Evolutionary conservation across 2,113 vertebrate species (phyloP), one percentile per base, ranked within the genome.

Genomic region (Datnioides undecimradiatus): DNA sequence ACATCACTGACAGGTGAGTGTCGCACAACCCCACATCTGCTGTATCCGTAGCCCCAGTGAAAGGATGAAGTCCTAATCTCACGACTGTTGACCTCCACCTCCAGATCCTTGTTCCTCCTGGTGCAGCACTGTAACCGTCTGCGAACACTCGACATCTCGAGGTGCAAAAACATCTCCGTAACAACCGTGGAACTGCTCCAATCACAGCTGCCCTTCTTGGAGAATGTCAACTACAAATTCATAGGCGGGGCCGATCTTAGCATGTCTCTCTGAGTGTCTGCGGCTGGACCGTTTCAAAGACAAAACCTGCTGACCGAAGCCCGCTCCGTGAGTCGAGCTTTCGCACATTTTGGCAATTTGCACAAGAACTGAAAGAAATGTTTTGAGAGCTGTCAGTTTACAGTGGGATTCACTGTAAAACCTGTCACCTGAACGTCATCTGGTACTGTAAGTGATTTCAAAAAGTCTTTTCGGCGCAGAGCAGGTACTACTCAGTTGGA

Each of bases 1-100:
- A 91, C 76, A 85, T 97, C 87, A 96, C 94, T 0, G 92, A 96
- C 78, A 93, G 89, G 96, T 96, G 74, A 95, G 95, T 19, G 0
- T 0, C 12, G 3, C 1, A 19, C 23, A 23, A 0, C 4, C 11
- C 6, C 45, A 43, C 1, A 2, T 25, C n/a, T 12, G 3, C 38
- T 31, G 1, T 23, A 6, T 33, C 29, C 49, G 17, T 14, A 3
- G 31, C 41, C 2, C 14, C 0, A 12, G 7, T 12, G 49, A n/a
- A 36, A 80, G 41, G 9, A 63, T 3, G 0, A 11, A 4, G 38
- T 21, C 33, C 55, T 69, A 8, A 65, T 13, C 16, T 2, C 16
- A 14, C 43, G 11, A n/a, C 31, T 41, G 48, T 63, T 21, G 1
- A 31, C 34, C 31, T n/a, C n/a, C n/a, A n/a, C 55, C 69, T 10